phyloP scores from a whole-genome alignment of 1,140 invertebrate species.

The Idris sp. region DNA sequence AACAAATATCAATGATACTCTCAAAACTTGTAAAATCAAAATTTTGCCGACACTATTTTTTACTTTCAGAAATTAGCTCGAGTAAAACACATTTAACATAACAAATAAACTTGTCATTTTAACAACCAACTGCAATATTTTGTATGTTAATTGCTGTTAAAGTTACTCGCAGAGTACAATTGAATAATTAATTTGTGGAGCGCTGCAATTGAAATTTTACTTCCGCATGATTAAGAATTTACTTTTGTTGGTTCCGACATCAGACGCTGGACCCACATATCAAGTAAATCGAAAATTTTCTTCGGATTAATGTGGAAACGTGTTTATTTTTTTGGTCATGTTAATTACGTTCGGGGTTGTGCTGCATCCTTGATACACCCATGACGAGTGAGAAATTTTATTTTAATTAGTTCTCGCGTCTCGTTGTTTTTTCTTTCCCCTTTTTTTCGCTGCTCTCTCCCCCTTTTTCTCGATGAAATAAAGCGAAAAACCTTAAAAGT shows the following conservation, averaged over 20 bases:
- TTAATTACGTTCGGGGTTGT: no score
- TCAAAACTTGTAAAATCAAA: no score
- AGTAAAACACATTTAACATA: no score
- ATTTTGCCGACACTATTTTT: no score
- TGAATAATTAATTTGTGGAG: constrained; percentile 15
- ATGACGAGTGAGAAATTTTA: constrained; percentile 49
- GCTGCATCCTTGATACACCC: constrained; percentile 42
- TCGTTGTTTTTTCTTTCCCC: constrained; percentile 3
- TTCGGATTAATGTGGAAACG: no score
- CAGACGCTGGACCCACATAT: no score
- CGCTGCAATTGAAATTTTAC: constrained; percentile 2
- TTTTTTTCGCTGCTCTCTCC: not conserved
- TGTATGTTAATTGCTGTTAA: constrained; percentile 19
- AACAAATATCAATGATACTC: no score
- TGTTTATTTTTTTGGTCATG: no score
- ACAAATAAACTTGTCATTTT: constrained; percentile 5
- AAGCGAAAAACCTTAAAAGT: constrained; percentile 56
- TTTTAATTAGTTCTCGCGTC: constrained; percentile 51
- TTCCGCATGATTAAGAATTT: no score
- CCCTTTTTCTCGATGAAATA: constrained; percentile 11
- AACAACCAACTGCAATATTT: constrained; percentile 11
- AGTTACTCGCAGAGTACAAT: constrained; percentile 6
- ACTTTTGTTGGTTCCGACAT: no score
- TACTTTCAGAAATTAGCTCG: no score
- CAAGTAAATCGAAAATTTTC: constrained; percentile 28